phyloP scores from a whole-genome alignment of 2,797 vertebrate genomes.

The Oreortyx pictus region DNA sequence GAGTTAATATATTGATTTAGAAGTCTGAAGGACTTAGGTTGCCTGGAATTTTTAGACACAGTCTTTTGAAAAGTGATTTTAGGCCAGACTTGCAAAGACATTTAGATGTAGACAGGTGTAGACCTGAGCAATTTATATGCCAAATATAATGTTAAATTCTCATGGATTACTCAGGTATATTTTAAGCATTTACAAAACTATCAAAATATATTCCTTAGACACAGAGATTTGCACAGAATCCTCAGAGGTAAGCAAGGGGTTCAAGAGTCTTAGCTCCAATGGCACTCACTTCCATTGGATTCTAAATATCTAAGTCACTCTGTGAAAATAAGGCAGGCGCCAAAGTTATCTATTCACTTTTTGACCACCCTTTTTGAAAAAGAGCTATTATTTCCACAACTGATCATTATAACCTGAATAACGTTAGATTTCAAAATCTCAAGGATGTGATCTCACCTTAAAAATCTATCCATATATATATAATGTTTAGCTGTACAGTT shows the following conservation, averaged over 20 bases:
- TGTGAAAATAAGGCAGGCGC: conserved; percentile 5
- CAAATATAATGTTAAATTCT: not conserved
- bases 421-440: not conserved
- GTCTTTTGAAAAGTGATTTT: not conserved
- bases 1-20: conserved; percentile 19
- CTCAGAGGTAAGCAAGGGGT: not conserved
- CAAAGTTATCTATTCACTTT: conserved; percentile 1
- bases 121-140: not conserved
- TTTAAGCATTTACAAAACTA: not conserved
- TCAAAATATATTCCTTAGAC: not conserved
- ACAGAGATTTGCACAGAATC: not conserved
- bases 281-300: not conserved
- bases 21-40: not conserved
- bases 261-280: not conserved
- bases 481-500: not conserved
- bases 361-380: conserved; percentile 12
- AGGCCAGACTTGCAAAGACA: not conserved
- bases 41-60: not conserved
- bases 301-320: not conserved
- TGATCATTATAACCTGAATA: not conserved
- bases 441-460: not conserved
- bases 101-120: not conserved
- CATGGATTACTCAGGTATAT: not conserved
- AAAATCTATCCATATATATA: not conserved
- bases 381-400: not conserved